Evolutionary conservation across 2,888 invertebrate species (phyloP).

Genomic region (Ichneumoninae sp.): DNA sequence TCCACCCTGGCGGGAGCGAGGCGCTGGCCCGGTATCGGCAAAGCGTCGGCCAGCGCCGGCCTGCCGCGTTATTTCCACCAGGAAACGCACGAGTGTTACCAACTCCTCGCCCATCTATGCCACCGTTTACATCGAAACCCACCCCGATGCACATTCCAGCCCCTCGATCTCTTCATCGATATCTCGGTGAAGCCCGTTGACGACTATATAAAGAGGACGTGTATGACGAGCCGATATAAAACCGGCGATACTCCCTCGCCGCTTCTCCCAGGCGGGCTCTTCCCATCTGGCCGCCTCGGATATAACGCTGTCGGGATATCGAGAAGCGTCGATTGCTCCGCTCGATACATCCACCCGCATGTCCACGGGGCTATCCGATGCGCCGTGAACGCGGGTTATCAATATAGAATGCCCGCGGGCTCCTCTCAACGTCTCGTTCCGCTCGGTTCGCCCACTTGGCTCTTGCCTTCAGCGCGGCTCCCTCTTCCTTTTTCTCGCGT

Average conservation of each 20-base stretch:
- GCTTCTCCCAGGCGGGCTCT: background rate
- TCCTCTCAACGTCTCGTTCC: background rate
- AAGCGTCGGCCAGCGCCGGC: background rate
- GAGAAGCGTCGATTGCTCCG: conserved; percentile 12
- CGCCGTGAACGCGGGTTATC: background rate
- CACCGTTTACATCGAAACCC: background rate
- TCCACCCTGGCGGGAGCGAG: background rate
- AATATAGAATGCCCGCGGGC: background rate
- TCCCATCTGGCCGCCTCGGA: background rate
- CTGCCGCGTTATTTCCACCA: background rate
- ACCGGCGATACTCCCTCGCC: background rate
- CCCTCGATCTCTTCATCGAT: conserved; percentile 7
- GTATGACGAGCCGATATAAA: conserved; percentile 12
- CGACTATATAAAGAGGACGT: background rate
- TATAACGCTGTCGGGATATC: background rate
- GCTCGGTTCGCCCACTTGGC: background rate
- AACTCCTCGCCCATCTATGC: background rate
- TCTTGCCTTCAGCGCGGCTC: background rate
- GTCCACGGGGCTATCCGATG: conserved; percentile 4
- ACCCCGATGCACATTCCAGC: background rate
- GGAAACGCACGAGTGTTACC: background rate
- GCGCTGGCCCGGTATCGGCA: background rate
- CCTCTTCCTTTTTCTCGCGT: background rate
- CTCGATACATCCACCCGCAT: background rate
- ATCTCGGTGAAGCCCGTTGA: background rate